Conservation (phyloP, 2,888 invertebrate species). For the Ectobius pallidus region DNA sequence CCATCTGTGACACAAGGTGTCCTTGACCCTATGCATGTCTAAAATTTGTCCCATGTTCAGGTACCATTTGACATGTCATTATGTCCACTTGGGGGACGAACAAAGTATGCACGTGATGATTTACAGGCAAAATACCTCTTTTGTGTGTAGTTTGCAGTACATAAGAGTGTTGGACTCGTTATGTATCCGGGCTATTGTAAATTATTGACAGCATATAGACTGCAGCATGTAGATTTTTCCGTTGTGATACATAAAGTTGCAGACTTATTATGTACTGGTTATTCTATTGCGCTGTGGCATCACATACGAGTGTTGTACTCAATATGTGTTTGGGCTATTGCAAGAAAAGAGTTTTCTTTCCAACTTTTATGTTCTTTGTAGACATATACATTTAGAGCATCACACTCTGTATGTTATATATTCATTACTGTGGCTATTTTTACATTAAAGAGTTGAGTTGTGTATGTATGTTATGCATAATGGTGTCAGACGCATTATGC, state of each 20-base stretch:
- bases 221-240: constrained; percentile 23
- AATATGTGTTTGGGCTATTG: constrained; percentile 38
- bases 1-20: background rate
- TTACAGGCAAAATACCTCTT: constrained; percentile 27
- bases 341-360: constrained; percentile 25
- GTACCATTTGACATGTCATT: no score
- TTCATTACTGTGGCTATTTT: constrained; percentile 36
- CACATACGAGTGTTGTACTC: constrained; percentile 28
- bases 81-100: no score
- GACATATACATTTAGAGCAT: constrained; percentile 38
- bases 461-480: constrained; percentile 35
- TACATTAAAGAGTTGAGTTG: constrained; percentile 32
- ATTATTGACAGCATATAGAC: constrained; percentile 29
- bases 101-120: constrained; percentile 8
- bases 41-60: no score
- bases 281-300: constrained; percentile 7
- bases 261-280: constrained; percentile 38
- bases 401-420: constrained; percentile 39
- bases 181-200: constrained; percentile 39
- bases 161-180: constrained; percentile 35
- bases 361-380: constrained; percentile 11
- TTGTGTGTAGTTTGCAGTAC: constrained; percentile 31
- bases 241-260: constrained; percentile 38
- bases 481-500: constrained; percentile 39
- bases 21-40: background rate